phyloP scores from a whole-genome alignment of 2,113 vertebrate species.

The Triplophysa rosa region DNA sequence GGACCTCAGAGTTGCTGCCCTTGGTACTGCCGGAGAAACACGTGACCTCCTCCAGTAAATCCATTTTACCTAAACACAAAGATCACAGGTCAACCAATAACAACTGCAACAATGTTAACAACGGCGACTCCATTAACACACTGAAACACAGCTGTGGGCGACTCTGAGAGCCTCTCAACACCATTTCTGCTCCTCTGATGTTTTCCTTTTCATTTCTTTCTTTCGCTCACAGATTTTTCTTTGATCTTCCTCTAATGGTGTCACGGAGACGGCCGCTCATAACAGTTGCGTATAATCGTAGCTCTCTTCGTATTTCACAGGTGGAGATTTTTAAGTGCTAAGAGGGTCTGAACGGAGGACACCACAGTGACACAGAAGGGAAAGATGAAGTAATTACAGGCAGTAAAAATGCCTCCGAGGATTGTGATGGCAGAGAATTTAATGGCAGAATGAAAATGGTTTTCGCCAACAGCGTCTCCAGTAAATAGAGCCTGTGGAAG shows the following conservation, averaged over 20 bases:
- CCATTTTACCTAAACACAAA: slow-evolving; percentile 81
- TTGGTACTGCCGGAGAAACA: slow-evolving; percentile 94
- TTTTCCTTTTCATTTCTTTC: slow-evolving; percentile 11
- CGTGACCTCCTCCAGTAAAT: slow-evolving; percentile 87
- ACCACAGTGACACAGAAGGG: not conserved
- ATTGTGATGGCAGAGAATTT: slow-evolving; percentile 1
- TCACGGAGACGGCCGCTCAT: not conserved
- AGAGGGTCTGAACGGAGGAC: slow-evolving; percentile 5
- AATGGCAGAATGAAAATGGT: not conserved
- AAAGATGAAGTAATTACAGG: slow-evolving; percentile 21
- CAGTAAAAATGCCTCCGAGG: slow-evolving; percentile 14
- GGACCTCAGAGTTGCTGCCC: slow-evolving; percentile 94
- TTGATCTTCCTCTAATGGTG: slow-evolving; percentile 22
- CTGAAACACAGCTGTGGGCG: not conserved
- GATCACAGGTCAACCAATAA: slow-evolving; percentile 17
- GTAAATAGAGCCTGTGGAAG: not conserved
- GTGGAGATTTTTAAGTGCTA: slow-evolving; percentile 20
- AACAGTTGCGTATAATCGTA: slow-evolving; percentile 24
- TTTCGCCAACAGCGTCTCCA: not conserved
- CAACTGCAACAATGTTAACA: not conserved
- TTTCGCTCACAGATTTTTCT: not conserved
- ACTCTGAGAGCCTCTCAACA: not conserved
- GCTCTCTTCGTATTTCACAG: slow-evolving; percentile 21
- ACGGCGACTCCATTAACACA: too few relatives aligned
- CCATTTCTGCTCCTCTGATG: not conserved